Percentiles rank a stretch among this genome's conserved stretches.
These are phyloP conservation scores for Lithosia quadra DNA, from an alignment of 2,888 invertebrate genomes.

Conservation along the genomic window DNA sequence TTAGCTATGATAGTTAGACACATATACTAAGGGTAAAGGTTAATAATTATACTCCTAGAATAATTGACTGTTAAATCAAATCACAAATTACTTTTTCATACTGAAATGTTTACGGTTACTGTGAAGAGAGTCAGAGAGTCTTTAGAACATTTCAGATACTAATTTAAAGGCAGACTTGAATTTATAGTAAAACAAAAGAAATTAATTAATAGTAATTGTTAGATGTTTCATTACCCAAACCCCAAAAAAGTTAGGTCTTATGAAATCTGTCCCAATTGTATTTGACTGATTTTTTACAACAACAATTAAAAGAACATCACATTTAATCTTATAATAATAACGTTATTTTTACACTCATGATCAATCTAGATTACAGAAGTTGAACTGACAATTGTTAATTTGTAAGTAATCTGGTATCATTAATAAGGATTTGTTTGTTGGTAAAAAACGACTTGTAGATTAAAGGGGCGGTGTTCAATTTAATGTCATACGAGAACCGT, in stretches of 20 bases:
- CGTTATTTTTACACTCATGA: slow-evolving; percentile 10
- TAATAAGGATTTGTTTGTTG: slow-evolving; percentile 46
- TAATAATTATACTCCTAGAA: too few species aligned
- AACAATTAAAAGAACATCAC: neutral
- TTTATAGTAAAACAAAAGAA: too few species aligned
- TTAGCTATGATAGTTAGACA: neutral
- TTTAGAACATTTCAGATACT: too few species aligned
- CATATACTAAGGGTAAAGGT: neutral
- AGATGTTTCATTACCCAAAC: too few species aligned
- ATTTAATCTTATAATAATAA: neutral
- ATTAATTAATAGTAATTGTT: too few species aligned
- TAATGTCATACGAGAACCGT: neutral
- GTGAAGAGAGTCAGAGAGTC: too few species aligned
- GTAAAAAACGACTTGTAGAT: neutral
- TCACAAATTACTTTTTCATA: too few species aligned
- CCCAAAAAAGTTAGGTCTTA: too few species aligned
- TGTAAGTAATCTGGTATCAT: slow-evolving; percentile 43
- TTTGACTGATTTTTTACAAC: neutral
- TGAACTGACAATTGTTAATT: slow-evolving; percentile 8
- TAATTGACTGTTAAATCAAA: too few species aligned
- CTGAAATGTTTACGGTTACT: too few species aligned
- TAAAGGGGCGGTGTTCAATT: slow-evolving; percentile 2
- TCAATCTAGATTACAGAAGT: slow-evolving; percentile 44
- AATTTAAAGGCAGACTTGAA: too few species aligned
- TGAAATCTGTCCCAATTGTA: too few species aligned